Base-by-base conservation (phyloP, 35 echinoderm and acorn worm species). In the Eucidaris tribuloides region DNA sequence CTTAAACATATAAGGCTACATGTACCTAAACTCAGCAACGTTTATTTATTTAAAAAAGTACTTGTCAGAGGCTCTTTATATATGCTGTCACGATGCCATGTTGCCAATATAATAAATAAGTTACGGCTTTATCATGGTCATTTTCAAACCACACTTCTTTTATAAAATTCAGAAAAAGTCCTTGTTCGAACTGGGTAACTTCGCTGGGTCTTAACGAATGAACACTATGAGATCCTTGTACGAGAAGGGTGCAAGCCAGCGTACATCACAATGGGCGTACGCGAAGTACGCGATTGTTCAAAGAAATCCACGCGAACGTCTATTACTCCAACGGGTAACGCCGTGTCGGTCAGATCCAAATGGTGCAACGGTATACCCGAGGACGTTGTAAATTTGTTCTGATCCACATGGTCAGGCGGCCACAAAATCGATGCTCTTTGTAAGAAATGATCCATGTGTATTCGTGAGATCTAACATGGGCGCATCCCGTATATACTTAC, bases 191-290 rank as follows among this genome's bases (percentile, higher is more conserved):
- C 6, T 25, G 68, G 14, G 6, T 74, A 74, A 2, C 22, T 42
- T 44, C 68, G 68, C 11, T 74, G 68, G 68, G 68, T 33, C 6
- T 74, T 74, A 44, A 42, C 44, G 35, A 44, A 74, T 9, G 68
- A 74, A 13, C 38, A 74, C 23, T 74, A 74, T 25, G 68, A 74
- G 24, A 11, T 9, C 48, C 9, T n/a, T 52, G 9, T 11, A n/a
- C 37, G 35, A 42, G 3, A 36, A 23, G 14, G 68, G 29, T 44
- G 68, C n/a, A 0, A 40, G 2, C 68, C 68, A 24, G 68, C 68
- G 28, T 74, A 74, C 30, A 74, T 20, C 35, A 33, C 68, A 40
- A 40, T 74, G 68, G 2, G 9, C 22, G 34, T 74, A 22, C 68
- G 15, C 28, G 25, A 17, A 40, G 68, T 7, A 74, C 68, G 5